These are phyloP conservation scores for Morone saxatilis DNA, from an alignment of 2,113 vertebrate genomes.

Conservation along the genomic window DNA sequence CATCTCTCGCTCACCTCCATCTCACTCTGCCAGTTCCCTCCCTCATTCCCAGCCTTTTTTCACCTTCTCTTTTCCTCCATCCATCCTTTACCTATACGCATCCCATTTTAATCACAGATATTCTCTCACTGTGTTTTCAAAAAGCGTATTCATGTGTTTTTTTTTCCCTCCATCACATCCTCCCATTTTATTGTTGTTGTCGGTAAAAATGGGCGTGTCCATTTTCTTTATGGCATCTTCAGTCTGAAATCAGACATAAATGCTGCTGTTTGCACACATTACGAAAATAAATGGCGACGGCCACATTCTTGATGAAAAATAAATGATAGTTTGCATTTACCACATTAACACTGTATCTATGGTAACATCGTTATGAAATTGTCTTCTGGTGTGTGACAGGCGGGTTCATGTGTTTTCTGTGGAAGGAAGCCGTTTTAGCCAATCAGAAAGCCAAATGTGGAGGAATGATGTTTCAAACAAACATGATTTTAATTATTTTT, in stretches of 20 bases:
- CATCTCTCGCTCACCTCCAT: constrained; percentile 25
- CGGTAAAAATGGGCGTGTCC: constrained; percentile 76
- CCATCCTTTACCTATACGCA: not conserved
- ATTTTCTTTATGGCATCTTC: constrained; percentile 44
- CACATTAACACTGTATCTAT: constrained; percentile 54
- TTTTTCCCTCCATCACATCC: too few species aligned
- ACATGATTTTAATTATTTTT: constrained; percentile 50
- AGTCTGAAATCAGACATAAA: not conserved
- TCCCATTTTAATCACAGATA: not conserved
- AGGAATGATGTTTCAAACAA: constrained; percentile 47
- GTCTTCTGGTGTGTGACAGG: constrained; percentile 46
- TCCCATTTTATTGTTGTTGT: constrained; percentile 55
- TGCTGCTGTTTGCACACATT: not conserved
- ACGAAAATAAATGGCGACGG: not conserved
- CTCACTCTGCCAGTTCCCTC: constrained; percentile 7
- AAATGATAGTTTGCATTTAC: not conserved
- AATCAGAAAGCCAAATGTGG: constrained; percentile 41
- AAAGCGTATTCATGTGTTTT: not conserved
- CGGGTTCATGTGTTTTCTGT: constrained; percentile 43
- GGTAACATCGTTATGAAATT: constrained; percentile 45
- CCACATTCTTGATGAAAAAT: not conserved
- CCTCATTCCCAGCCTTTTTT: not conserved
- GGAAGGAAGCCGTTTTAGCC: constrained; percentile 43
- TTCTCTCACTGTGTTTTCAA: not conserved
- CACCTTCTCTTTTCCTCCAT: not conserved